These are phyloP conservation scores for Delphinapterus leucas DNA, from an alignment of 2,113 vertebrate genomes.

Conservation along the genomic window DNA sequence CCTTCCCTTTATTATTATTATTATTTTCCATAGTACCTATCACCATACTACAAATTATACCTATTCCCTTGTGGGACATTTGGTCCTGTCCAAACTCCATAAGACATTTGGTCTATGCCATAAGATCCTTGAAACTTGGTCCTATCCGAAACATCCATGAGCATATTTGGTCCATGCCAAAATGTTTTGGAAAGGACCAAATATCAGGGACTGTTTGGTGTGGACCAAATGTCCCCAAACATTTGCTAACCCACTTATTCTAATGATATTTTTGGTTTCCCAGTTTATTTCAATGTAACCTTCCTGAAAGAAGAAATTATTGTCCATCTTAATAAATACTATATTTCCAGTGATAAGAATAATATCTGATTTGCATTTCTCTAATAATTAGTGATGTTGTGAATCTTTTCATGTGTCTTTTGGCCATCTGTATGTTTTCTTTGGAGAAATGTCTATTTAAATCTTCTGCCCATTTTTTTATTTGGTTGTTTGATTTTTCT, in stretches of 20 bases:
- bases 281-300: background rate
- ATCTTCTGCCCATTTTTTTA: background rate
- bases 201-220: background rate
- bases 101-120: background rate
- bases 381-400: background rate
- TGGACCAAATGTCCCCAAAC: background rate
- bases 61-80: background rate
- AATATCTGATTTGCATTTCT: background rate
- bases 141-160: background rate
- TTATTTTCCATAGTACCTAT: background rate
- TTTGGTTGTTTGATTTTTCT: background rate
- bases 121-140: background rate
- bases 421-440: background rate
- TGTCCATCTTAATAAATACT: background rate
- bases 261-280: background rate
- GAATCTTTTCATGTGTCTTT: background rate
- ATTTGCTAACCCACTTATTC: no score
- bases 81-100: background rate
- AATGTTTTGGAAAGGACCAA: background rate
- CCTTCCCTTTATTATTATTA: background rate
- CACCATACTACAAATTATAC: no score
- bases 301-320: background rate
- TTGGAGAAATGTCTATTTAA: background rate
- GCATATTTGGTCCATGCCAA: background rate
- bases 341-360: background rate